Evolutionary conservation across 2,888 invertebrate species (phyloP).

Genomic region (Brachynemurus nebulosus): DNA sequence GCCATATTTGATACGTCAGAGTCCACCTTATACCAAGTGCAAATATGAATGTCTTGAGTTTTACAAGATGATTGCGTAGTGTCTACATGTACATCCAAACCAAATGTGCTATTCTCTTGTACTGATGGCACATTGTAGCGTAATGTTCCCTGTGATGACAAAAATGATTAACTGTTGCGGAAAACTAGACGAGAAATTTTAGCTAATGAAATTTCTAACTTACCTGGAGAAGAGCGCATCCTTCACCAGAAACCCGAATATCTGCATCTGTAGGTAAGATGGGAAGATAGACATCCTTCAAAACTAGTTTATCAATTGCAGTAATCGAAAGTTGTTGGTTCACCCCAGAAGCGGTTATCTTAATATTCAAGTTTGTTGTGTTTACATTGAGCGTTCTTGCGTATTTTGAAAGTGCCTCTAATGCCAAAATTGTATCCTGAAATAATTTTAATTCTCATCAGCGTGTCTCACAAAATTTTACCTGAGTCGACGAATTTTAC

Average conservation of each 20-base stretch:
- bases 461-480: too few relatives aligned
- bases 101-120: conserved; percentile 36
- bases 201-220: too few relatives aligned
- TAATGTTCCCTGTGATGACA: conserved; percentile 30
- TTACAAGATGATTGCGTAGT: conserved; percentile 21
- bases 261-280: conserved; percentile 32
- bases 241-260: conserved; percentile 36
- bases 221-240: conserved; percentile 43
- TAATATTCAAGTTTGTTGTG: conserved; percentile 30
- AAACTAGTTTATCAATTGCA: conserved; percentile 35
- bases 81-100: conserved; percentile 32
- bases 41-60: conserved; percentile 18
- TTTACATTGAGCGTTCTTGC: conserved; percentile 32
- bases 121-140: conserved; percentile 36
- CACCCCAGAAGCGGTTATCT: conserved; percentile 30
- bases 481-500: too few relatives aligned
- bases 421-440: conserved; percentile 46
- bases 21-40: conserved; percentile 27
- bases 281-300: conserved; percentile 32
- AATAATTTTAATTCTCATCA: too few relatives aligned
- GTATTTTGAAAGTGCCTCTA: conserved; percentile 44
- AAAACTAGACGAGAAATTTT: too few relatives aligned
- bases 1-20: conserved; percentile 45
- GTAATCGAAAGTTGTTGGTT: conserved; percentile 32
- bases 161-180: too few relatives aligned